Evolutionary conservation across 2,797 vertebrate species (phyloP).

Genomic region (Tamandua tetradactyla): DNA sequence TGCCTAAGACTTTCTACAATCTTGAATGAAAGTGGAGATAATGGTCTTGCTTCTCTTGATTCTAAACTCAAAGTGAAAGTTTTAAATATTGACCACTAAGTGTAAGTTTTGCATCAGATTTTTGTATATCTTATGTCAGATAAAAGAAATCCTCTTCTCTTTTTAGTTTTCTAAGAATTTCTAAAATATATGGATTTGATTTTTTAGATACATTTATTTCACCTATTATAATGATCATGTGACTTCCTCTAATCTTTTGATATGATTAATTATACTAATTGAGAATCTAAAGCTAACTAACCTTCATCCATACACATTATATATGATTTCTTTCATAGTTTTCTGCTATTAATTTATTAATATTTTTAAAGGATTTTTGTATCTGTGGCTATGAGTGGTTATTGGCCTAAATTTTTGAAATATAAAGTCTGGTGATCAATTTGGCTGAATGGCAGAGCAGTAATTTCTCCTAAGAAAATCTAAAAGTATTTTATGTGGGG

Average conservation of each 20-base stretch:
- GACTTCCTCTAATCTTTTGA: neutral
- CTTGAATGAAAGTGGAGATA: neutral
- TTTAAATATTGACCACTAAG: neutral
- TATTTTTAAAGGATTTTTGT: constrained; percentile 4
- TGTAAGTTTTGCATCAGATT: neutral
- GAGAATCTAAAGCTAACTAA: neutral
- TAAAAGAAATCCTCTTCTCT: neutral
- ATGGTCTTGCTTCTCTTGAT: neutral
- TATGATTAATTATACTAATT: neutral
- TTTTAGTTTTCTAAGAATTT: constrained; percentile 19
- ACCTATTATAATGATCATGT: neutral
- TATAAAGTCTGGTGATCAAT: neutral
- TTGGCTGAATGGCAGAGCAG: neutral
- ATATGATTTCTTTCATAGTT: neutral
- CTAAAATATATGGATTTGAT: neutral
- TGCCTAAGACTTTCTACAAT: neutral
- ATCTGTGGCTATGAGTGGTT: neutral
- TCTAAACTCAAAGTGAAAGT: neutral
- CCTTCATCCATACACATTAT: neutral
- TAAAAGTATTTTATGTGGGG: neutral
- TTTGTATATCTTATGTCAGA: neutral
- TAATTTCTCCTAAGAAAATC: neutral
- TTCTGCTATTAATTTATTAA: neutral
- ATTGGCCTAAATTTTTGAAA: neutral
- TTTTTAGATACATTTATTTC: constrained; percentile 3